Evolutionary conservation across 1,140 invertebrate species (phyloP), one percentile per base, ranked within the genome.

Genomic region (Drosophila tsacasi): DNA sequence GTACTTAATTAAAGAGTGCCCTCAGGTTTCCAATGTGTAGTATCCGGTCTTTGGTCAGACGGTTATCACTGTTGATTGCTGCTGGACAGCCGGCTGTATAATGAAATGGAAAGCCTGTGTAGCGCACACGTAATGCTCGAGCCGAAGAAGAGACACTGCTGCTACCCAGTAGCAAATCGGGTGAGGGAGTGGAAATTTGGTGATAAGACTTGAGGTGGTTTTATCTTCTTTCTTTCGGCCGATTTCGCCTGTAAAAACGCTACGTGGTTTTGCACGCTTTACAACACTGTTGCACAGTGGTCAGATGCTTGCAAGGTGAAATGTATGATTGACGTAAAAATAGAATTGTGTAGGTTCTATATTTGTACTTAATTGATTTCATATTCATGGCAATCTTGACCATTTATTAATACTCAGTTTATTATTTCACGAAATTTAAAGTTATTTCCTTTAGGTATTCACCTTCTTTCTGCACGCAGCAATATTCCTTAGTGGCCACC

Each of bases 81-180:
- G 64, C 67, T 46, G 17, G 39, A 61, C 39, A 40, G 65, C n/a
- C 75, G 63, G 58, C n/a, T 6, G 50, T 13, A 4, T 75, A 79
- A 66, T 73, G 72, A 83, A 83, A 80, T 83, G 64, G 76, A 86
- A 89, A 83, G 81, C 67, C 60, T 37, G 13, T 54, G 46, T 54
- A 52, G 8, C 46, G 62, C 39, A 80, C 76, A 89, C 84, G 81
- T 86, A 89, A 89, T 67, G 35, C 71, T 46, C 13, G 23, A 50
- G 17, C 39, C 35, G 57, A 46, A 57, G 47, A 65, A 72, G 67
- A 73, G 67, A 73, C 35, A 40, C 49, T 27, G 54, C 57, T 42
- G 67, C 8, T 8, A 39, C 67, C 55, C 71, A 32, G 67, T 73
- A 23, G 71, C 27, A 25, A 72, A 73, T 73, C 37, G 46, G 37